phyloP scores from a whole-genome alignment of 2,888 invertebrate species.

The Drosophila leonis region DNA sequence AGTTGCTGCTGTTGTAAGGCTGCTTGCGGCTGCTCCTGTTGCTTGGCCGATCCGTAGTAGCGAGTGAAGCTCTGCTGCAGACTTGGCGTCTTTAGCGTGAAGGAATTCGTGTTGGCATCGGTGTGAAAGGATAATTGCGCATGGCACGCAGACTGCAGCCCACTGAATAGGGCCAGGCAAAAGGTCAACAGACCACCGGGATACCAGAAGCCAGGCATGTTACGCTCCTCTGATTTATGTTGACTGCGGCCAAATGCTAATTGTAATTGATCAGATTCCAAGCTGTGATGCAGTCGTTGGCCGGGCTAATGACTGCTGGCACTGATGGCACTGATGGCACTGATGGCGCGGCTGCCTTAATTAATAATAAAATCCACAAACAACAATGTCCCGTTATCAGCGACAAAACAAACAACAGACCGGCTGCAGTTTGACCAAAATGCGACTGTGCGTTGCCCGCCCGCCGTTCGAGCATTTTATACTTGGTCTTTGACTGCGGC shows the following conservation, averaged over 20 bases:
- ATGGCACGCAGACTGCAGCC: conserved; percentile 55
- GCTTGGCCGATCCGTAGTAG: conserved; percentile 77
- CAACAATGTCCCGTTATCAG: conserved; percentile 14
- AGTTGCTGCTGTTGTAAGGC: conserved; percentile 32
- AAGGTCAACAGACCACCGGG: conserved; percentile 31
- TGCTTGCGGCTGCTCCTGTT: conserved; percentile 24
- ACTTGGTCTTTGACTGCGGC: conserved; percentile 17
- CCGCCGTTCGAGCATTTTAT: conserved; percentile 58
- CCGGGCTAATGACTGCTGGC: background rate
- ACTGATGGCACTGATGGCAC: background rate
- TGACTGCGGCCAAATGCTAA: conserved; percentile 31
- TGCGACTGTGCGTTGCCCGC: conserved; percentile 60
- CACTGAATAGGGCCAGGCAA: conserved; percentile 39
- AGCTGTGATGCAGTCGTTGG: conserved; percentile 14
- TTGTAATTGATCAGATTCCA: conserved; percentile 47
- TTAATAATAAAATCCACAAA: conserved; percentile 32
- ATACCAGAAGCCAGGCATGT: conserved; percentile 39
- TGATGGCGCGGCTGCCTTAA: conserved; percentile 20
- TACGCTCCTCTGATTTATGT: conserved; percentile 29
- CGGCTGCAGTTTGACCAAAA: conserved; percentile 40
- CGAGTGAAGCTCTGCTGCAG: conserved; percentile 84
- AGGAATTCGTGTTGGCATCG: conserved; percentile 84
- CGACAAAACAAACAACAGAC: conserved; percentile 16
- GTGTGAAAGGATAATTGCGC: conserved; percentile 84
- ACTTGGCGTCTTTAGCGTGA: conserved; percentile 83